A percentile compares a stretch with the other conserved stretches of the same genome.
Evolutionary conservation across 2,797 vertebrate species (phyloP).

Genomic region (Parotocinclus haroldoi): DNA sequence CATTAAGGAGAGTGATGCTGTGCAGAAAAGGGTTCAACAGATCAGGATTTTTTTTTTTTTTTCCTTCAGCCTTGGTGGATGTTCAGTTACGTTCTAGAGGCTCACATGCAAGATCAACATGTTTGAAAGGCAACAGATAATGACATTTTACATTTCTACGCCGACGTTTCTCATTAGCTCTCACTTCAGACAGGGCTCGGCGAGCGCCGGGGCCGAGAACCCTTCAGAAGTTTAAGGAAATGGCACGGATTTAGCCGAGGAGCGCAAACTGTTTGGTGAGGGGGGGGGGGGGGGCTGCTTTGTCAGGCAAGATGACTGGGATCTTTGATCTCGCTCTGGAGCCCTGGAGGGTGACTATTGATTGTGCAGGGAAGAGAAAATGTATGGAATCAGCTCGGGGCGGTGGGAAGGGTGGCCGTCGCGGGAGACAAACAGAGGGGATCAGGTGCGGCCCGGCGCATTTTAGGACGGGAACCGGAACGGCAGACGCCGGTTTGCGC

Average conservation of each 20-base stretch:
- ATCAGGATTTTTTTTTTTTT: no score
- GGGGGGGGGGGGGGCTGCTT: conserved; percentile 31
- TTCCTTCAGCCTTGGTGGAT: neutral
- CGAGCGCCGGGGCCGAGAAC: conserved; percentile 19
- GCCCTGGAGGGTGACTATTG: conserved; percentile 50
- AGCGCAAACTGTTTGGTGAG: conserved; percentile 31
- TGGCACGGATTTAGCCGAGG: conserved; percentile 26
- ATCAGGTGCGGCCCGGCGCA: conserved; percentile 30
- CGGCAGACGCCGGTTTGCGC: conserved; percentile 5
- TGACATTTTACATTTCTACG: conserved; percentile 27
- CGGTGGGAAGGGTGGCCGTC: conserved; percentile 40
- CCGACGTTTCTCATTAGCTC: conserved; percentile 38
- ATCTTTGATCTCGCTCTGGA: conserved; percentile 48
- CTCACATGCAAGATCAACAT: neutral
- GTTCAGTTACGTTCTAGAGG: neutral
- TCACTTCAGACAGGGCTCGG: conserved; percentile 6
- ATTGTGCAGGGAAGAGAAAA: conserved; percentile 45
- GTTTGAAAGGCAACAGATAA: conserved; percentile 22
- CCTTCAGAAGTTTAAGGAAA: conserved; percentile 43
- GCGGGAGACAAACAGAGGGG: conserved; percentile 29
- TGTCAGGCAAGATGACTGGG: conserved; percentile 47
- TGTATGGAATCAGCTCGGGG: conserved; percentile 38
- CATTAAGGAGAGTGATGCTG: neutral
- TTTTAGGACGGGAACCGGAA: conserved; percentile 28
- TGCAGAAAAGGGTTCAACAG: neutral